Base-by-base conservation (phyloP, 2,888 invertebrate species). In the Harmothoe impar region DNA sequence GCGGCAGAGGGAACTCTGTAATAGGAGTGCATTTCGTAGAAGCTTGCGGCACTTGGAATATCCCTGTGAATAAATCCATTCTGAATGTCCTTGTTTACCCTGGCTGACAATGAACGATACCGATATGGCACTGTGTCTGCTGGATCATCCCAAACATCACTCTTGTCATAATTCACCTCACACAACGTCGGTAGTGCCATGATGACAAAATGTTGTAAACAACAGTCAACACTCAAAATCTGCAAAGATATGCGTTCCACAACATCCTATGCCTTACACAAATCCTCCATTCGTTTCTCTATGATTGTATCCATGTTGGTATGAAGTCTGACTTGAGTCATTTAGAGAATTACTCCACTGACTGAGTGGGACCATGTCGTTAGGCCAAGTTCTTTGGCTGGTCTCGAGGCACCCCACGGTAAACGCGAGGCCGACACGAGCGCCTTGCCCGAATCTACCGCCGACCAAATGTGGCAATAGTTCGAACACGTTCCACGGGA, bases 91-190 rank as follows among this genome's bases (percentile, higher is more conserved):
- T 84, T 51, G 23, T 84, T 84, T 1, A 35, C 25, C 20, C 51
- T 84, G 23, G 84, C 84, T 5, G 84, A 84, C 33, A 84, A 84
- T 20, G 84, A 84, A 51, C 84, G 84, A 43, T 84, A 84, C 33
- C 84, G 43, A 84, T 84, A 84, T 51, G 84, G 84, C 25, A 84
- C 51, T 25, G 78, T 62, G 62, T 62, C 62, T 72, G 25, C n/a
- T n/a, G 84, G 12, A 29, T 84, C 84, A 15, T 84, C 84, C 84
- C 84, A 84, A 23, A 35, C 35, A 51, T 84, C 84, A 23, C 43
- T 51, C 84, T 84, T 84, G 84, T 84, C 84, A 43, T 84, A 84
- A 51, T 84, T 84, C 33, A 84, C 43, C 33, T 84, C 84, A n/a
- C 84, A 84, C 25, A 84, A 84, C 0, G 84, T 84, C 43, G 84